Conservation (phyloP, 2,888 invertebrate genomes). For the Noctua janthina region DNA sequence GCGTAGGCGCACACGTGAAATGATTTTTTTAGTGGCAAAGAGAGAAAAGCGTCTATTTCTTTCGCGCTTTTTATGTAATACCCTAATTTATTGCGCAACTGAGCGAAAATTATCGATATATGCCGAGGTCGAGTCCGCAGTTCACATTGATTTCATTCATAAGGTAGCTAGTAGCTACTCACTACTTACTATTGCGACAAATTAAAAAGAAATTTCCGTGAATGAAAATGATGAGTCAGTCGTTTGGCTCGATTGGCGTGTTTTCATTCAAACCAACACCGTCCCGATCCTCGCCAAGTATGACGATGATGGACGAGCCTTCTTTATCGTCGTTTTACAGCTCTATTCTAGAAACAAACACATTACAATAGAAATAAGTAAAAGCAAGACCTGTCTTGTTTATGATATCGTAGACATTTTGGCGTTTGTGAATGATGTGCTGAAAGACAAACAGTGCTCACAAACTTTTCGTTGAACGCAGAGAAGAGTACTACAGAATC, state of each 20-base stretch:
- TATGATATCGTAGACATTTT: conserved; percentile 21
- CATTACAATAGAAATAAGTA: conserved; percentile 13
- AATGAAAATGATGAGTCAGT: conserved; percentile 85
- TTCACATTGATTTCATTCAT: conserved; percentile 51
- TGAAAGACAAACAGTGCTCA: conserved; percentile 3
- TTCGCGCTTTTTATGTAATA: conserved; percentile 21
- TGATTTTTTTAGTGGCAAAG: conserved; percentile 33
- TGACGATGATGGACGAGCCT: conserved; percentile 68
- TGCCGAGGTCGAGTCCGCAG: conserved; percentile 50
- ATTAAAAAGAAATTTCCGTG: conserved; percentile 74
- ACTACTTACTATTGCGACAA: conserved; percentile 61
- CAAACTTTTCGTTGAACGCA: not conserved
- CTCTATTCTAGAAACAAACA: conserved; percentile 22
- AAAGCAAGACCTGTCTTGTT: conserved; percentile 18
- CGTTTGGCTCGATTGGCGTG: conserved; percentile 78
- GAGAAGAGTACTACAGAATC: conserved; percentile 1
- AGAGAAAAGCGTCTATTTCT: conserved; percentile 26
- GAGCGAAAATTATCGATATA: conserved; percentile 60
- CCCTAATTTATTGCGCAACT: conserved; percentile 41
- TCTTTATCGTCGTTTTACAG: conserved; percentile 59
- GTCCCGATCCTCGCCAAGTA: conserved; percentile 70
- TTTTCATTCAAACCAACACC: conserved; percentile 77
- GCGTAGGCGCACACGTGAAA: conserved; percentile 35
- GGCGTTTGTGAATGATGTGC: conserved; percentile 3
- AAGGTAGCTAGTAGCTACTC: conserved; percentile 45